A percentile compares a stretch with the other conserved stretches of the same genome.
phyloP scores from a whole-genome alignment of 2,888 invertebrate species.

The Diloba caeruleocephala region DNA sequence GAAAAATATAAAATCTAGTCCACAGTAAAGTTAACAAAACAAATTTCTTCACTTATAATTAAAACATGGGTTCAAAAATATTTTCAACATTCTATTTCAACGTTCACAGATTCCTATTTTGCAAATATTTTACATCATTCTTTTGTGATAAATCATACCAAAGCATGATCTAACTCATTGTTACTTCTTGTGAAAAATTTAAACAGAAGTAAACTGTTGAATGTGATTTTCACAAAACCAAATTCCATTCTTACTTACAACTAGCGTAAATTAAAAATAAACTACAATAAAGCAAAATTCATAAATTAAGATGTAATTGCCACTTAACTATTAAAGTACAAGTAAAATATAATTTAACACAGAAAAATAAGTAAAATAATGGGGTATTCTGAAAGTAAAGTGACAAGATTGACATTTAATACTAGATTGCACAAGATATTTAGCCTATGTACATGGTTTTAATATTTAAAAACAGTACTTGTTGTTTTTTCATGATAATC shows the following conservation, averaged over 20 bases:
- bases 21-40: slow-evolving; percentile 30
- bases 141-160: slow-evolving; percentile 13
- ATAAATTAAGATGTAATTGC: slow-evolving; percentile 26
- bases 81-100: slow-evolving; percentile 14
- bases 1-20: slow-evolving; percentile 21
- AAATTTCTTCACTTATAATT: slow-evolving; percentile 25
- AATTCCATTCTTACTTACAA: slow-evolving; percentile 41
- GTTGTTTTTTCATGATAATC: slow-evolving; percentile 4
- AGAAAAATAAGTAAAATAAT: slow-evolving; percentile 14
- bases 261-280: slow-evolving; percentile 17
- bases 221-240: slow-evolving; percentile 31
- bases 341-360: slow-evolving; percentile 7
- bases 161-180: slow-evolving; percentile 18
- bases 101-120: slow-evolving; percentile 23
- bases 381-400: slow-evolving; percentile 28
- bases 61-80: slow-evolving; percentile 30
- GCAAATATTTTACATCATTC: slow-evolving; percentile 27
- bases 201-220: slow-evolving; percentile 21
- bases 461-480: slow-evolving; percentile 44
- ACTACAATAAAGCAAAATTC: slow-evolving; percentile 16
- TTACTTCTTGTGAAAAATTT: slow-evolving; percentile 8
- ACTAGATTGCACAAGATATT: slow-evolving; percentile 53
- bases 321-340: slow-evolving; percentile 32
- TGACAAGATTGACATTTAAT: slow-evolving; percentile 28
- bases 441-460: slow-evolving; percentile 37